Percentiles rank a stretch among this genome's conserved stretches.
Evolutionary conservation across 2,888 invertebrate genomes (phyloP).

Genomic region (Petrophora chlorosata): DNA sequence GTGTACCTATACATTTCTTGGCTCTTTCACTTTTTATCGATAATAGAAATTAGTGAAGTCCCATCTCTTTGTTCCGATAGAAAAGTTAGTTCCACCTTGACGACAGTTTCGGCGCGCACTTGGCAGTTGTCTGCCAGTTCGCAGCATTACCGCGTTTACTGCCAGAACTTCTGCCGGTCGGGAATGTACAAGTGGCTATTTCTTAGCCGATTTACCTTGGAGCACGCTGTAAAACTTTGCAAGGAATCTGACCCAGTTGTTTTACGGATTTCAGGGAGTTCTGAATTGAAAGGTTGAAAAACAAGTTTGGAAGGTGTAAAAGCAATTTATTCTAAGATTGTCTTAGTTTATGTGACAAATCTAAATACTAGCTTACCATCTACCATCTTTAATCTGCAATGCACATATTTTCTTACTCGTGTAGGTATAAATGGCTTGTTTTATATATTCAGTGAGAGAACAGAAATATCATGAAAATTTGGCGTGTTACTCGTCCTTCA

Average conservation of each 20-base stretch:
- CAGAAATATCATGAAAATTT: no score
- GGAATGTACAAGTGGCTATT: slow-evolving; percentile 21
- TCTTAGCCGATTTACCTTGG: slow-evolving; percentile 35
- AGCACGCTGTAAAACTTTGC: slow-evolving; percentile 30
- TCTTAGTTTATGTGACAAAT: no score
- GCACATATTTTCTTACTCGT: no score
- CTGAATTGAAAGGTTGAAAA: slow-evolving; percentile 12
- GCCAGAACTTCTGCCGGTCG: slow-evolving; percentile 18
- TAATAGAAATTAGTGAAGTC: slow-evolving; percentile 1
- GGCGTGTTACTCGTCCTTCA: no score
- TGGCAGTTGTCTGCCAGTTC: slow-evolving; percentile 44
- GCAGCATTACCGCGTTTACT: slow-evolving; percentile 26
- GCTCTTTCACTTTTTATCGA: slow-evolving; percentile 5
- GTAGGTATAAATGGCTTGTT: no score
- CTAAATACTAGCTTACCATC: no score
- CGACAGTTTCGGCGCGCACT: slow-evolving; percentile 57
- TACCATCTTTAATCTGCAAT: no score
- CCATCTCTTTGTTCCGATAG: slow-evolving; percentile 50
- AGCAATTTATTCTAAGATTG: no score
- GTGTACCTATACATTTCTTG: no score
- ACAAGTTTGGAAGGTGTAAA: neutral
- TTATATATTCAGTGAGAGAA: no score
- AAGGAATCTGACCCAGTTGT: slow-evolving; percentile 29
- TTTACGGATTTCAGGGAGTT: slow-evolving; percentile 15
- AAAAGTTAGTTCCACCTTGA: slow-evolving; percentile 71